Conservation (phyloP, 1,140 invertebrate genomes). For the Colletes latitarsis region DNA sequence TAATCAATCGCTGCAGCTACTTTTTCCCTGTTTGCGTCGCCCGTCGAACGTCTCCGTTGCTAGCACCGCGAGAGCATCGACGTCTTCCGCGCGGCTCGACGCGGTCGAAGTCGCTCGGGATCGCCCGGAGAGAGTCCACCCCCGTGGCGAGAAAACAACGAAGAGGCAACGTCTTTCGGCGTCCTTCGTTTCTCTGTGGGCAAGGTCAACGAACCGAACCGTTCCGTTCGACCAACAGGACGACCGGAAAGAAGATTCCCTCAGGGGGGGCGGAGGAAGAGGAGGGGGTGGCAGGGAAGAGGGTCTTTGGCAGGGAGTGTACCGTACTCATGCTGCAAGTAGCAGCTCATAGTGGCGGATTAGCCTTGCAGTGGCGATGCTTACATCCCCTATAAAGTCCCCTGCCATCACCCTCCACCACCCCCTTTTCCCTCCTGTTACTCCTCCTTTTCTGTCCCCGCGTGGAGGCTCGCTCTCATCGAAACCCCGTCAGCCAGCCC, state of each 20-base stretch:
- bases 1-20: conserved; percentile 3
- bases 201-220: conserved; percentile 63
- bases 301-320: conserved; percentile 75
- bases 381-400: conserved; percentile 79
- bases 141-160: background rate
- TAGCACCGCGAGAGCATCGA: too few species aligned
- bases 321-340: conserved; percentile 76
- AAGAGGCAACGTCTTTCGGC: background rate
- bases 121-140: background rate
- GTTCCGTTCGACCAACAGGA: conserved; percentile 49
- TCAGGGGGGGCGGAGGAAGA: conserved; percentile 34
- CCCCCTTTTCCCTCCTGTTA: conserved; percentile 48
- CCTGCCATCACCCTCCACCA: conserved; percentile 57
- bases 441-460: conserved; percentile 60
- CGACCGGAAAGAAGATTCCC: conserved; percentile 58
- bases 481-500: conserved; percentile 65
- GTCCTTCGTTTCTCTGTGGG: conserved; percentile 10
- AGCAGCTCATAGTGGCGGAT: conserved; percentile 79
- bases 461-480: conserved; percentile 64
- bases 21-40: too few species aligned
- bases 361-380: conserved; percentile 79
- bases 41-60: too few species aligned
- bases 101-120: background rate
- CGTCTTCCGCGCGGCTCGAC: background rate
- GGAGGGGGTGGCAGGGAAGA: conserved; percentile 19